Base-by-base conservation (phyloP, 2,797 vertebrate species). In the Propithecus perrieri region DNA sequence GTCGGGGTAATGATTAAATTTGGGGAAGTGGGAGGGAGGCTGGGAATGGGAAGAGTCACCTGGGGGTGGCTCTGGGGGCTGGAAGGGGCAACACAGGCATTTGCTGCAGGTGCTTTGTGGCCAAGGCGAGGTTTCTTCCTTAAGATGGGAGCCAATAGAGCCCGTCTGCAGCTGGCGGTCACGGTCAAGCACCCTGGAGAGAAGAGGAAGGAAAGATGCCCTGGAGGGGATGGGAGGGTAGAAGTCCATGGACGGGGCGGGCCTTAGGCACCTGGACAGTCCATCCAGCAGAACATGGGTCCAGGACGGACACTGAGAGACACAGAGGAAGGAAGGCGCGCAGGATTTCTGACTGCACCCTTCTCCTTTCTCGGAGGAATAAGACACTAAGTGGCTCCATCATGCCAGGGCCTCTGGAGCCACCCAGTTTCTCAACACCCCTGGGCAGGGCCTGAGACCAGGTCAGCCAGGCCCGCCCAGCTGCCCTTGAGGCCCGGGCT, bases 321-420 rank as follows among this genome's bases (percentile, higher is more conserved):
- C 2, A 3, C 5, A 4, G 35, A 0, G 24, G 24, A 4, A 3
- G n/a, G 17, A 6, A 35, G n/a, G 9, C 1, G 13, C 5, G 30
- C 10, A 65, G 20, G 10, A 80, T 9, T 50, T 61, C 75, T 30
- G 17, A 12, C 48, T 9, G 24, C n/a, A 2, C 8, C 20, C 33
- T 24, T 86, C 53, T 46, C n/a, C 38, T 59, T 83, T 78, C 81
- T 50, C 24, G 5, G 53, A 38, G 55, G 28, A 67, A 41, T 4
- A 65, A 26, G 75, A 35, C 33, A 24, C 13, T 0, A 4, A 4
- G 15, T 3, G 41, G 43, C 35, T 71, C 57, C 12, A 2, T 2
- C 30, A 2, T 2, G 8, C 53, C 38, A 30, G 18, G 67, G n/a
- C 50, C 50, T 88, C 63, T 7, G 7, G 28, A n/a, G 17, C 57